Conservation (phyloP, 2,113 vertebrate genomes). For the Osmerus mordax region DNA sequence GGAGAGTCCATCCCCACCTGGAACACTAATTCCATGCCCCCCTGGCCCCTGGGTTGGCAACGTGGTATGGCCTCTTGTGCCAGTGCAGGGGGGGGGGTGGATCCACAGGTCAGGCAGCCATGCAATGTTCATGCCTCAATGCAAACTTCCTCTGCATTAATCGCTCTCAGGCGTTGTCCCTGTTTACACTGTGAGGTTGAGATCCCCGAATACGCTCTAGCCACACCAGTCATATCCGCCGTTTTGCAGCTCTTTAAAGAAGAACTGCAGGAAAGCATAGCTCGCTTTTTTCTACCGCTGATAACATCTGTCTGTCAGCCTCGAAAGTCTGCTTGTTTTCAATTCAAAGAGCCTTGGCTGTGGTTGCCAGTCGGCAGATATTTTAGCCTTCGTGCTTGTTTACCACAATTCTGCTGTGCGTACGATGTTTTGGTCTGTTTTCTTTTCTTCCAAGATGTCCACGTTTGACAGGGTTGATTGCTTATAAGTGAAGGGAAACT, state of each 20-base stretch:
- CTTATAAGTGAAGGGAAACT: not conserved
- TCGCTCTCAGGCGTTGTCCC: not conserved
- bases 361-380: too few relatives aligned
- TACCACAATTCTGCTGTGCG: too few relatives aligned
- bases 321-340: not conserved
- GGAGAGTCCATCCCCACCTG: not conserved
- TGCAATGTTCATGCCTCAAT: not conserved
- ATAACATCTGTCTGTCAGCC: not conserved
- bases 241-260: not conserved
- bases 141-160: conserved; percentile 5
- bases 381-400: too few relatives aligned
- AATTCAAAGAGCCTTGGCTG: too few relatives aligned
- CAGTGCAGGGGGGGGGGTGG: not conserved
- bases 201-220: not conserved
- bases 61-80: not conserved
- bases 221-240: not conserved
- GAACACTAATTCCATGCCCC: not conserved
- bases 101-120: not conserved
- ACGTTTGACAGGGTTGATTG: not conserved
- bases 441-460: too few relatives aligned
- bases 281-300: not conserved
- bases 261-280: not conserved
- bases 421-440: too few relatives aligned
- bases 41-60: too few relatives aligned
- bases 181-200: not conserved